Evolutionary conservation across 2,113 vertebrate species (phyloP).

Genomic region (Saguinus midas): DNA sequence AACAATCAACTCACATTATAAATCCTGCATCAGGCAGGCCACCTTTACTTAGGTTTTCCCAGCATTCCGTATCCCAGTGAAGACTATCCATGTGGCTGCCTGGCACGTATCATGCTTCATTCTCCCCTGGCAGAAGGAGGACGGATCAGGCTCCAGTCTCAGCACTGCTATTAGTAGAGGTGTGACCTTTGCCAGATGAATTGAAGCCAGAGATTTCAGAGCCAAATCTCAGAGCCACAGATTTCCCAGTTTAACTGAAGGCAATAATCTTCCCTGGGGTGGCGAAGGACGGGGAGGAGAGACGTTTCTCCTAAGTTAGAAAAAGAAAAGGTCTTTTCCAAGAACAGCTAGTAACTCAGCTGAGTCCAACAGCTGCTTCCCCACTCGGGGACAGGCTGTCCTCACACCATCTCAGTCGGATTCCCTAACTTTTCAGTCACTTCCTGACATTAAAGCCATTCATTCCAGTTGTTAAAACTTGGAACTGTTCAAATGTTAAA

Average conservation of each 20-base stretch:
- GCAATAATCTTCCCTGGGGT: neutral
- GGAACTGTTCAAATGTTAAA: neutral
- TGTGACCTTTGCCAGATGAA: too few species aligned
- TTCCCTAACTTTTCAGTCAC: neutral
- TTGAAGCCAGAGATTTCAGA: too few species aligned
- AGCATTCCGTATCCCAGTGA: neutral
- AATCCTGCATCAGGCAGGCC: neutral
- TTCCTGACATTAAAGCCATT: neutral
- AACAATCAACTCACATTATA: neutral
- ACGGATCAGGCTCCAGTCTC: neutral
- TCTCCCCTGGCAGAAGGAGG: neutral
- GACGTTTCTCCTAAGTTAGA: neutral
- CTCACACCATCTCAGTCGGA: too few species aligned
- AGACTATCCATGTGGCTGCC: neutral
- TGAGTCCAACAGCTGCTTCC: neutral
- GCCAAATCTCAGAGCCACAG: neutral
- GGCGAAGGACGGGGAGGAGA: accelerated
- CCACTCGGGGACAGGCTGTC: neutral
- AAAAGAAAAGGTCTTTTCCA: neutral
- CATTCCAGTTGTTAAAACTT: neutral
- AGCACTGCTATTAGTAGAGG: neutral
- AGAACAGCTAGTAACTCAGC: too few species aligned
- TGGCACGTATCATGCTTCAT: neutral
- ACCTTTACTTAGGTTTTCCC: neutral
- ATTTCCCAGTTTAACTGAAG: neutral